These are phyloP conservation scores for Diadumene lineata DNA, from an alignment of 92 coral and sea anemone genomes.

Conservation along the genomic window DNA sequence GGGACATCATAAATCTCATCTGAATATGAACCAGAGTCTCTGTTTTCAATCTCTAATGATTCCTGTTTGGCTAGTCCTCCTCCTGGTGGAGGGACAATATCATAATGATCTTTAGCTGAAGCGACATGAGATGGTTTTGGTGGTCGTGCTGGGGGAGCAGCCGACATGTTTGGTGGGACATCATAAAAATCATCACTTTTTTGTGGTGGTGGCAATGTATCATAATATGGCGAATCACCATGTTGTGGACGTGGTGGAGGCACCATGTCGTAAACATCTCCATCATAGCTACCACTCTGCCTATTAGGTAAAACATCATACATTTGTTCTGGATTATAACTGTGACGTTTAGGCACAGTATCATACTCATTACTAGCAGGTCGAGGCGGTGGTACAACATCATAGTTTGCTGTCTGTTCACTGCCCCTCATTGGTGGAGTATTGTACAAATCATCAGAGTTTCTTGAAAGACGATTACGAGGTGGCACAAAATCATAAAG, in stretches of 20 bases:
- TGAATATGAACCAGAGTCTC: slow-evolving; percentile 55
- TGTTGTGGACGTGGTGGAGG: slow-evolving; percentile 29
- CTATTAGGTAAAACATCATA: slow-evolving; percentile 22
- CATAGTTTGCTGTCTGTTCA: slow-evolving; percentile 5
- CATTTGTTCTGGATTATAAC: slow-evolving; percentile 14
- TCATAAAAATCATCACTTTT: slow-evolving; percentile 2
- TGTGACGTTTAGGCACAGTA: slow-evolving; percentile 10
- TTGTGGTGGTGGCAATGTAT: slow-evolving; percentile 15
- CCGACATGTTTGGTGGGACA: slow-evolving; percentile 7
- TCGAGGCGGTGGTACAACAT: slow-evolving; percentile 43
- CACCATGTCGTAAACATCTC: slow-evolving; percentile 9
- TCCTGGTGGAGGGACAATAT: slow-evolving; percentile 47
- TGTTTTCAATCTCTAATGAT: slow-evolving; percentile 28
- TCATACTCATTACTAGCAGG: slow-evolving; percentile 23
- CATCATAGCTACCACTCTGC: not conserved
- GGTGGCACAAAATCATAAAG: slow-evolving; percentile 52
- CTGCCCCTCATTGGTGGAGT: slow-evolving; percentile 8
- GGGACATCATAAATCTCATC: slow-evolving; percentile 73
- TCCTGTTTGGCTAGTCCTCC: not conserved
- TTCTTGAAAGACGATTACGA: slow-evolving; percentile 37
- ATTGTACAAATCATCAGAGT: slow-evolving; percentile 21
- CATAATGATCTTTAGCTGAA: slow-evolving; percentile 22
- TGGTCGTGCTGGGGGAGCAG: slow-evolving; percentile 45
- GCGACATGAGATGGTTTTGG: slow-evolving; percentile 9
- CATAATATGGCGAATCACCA: slow-evolving; percentile 28